Percentiles rank a stretch among this genome's conserved stretches.
Conservation (phyloP, 2,113 vertebrate genomes). For the Lates calcarifer region DNA sequence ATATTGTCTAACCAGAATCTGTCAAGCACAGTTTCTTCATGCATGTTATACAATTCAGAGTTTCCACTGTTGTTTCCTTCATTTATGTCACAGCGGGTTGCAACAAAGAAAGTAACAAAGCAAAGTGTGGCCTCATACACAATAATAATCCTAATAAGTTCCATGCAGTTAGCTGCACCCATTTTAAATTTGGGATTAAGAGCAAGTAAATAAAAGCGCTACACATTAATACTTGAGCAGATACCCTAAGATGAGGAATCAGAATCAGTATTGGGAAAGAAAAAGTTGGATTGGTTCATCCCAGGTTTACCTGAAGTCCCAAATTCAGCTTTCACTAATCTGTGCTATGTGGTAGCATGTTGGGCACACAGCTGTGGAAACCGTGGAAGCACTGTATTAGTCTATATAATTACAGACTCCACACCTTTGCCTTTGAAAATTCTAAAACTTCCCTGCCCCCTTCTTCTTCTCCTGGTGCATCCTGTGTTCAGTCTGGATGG, state of each 20-base stretch:
- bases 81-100: not conserved
- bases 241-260: not conserved
- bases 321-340: not conserved
- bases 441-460: too few relatives aligned
- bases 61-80: not conserved
- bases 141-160: not conserved
- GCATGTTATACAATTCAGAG: not conserved
- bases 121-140: not conserved
- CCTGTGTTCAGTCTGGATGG: not conserved
- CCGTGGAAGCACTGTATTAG: too few relatives aligned
- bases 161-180: not conserved
- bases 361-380: not conserved
- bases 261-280: not conserved
- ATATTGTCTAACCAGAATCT: not conserved
- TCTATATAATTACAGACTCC: not conserved
- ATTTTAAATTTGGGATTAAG: not conserved
- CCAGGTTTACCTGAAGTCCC: not conserved
- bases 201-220: not conserved
- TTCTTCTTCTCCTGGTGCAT: not conserved
- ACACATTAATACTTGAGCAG: not conserved
- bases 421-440: conserved; percentile 1
- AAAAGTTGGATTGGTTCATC: not conserved
- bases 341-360: not conserved
- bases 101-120: too few relatives aligned
- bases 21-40: not conserved